Percentiles rank a stretch among this genome's conserved stretches.
phyloP scores from a whole-genome alignment of 2,113 vertebrate genomes.

The Motacilla alba region DNA sequence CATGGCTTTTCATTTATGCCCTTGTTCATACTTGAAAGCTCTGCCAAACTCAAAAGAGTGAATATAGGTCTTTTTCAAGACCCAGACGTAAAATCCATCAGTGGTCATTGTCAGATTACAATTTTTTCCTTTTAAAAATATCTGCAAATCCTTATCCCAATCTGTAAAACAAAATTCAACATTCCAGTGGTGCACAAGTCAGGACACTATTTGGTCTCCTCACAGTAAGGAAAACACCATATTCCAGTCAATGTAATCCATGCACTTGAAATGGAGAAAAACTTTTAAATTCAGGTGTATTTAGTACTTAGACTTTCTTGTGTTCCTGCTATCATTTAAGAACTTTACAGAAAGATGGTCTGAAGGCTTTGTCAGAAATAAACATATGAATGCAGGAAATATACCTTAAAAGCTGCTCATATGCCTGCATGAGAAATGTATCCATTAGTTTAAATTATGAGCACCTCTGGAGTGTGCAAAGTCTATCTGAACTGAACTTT shows the following conservation, averaged over 20 bases:
- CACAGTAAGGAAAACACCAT: neutral
- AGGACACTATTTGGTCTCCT: neutral
- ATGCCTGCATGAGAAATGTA: neutral
- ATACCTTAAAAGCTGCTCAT: neutral
- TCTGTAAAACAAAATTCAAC: neutral
- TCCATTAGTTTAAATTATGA: neutral
- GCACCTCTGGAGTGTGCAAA: neutral
- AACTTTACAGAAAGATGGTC: neutral
- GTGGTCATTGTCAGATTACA: neutral
- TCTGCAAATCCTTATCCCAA: neutral
- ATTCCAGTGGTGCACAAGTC: neutral
- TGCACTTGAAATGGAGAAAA: neutral
- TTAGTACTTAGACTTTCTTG: neutral
- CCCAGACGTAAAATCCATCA: neutral
- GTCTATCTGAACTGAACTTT: constrained; percentile 24
- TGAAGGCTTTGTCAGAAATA: neutral
- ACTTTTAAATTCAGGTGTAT: neutral
- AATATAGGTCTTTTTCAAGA: neutral
- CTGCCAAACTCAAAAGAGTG: neutral
- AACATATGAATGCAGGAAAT: neutral
- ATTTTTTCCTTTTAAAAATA: neutral
- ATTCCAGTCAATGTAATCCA: neutral
- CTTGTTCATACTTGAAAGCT: neutral
- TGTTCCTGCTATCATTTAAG: neutral
- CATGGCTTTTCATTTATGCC: neutral